These are phyloP conservation scores for Calyptommatus sinebrachiatus DNA, from an alignment of 2,113 vertebrate species.

Conservation along the genomic window DNA sequence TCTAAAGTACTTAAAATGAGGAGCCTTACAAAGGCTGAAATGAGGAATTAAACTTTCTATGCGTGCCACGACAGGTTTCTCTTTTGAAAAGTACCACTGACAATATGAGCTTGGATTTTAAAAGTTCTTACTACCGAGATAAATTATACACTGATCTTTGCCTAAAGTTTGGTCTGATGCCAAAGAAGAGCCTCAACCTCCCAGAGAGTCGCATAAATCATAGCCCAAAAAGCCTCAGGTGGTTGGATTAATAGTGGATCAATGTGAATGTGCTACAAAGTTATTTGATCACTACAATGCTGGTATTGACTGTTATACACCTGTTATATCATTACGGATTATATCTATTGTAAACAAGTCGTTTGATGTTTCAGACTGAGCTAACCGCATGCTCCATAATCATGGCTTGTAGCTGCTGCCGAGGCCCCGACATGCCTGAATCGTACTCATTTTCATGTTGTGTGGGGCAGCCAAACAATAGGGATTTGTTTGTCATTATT, in stretches of 20 bases:
- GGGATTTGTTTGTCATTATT: slow-evolving; percentile 58
- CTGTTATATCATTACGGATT: slow-evolving; percentile 68
- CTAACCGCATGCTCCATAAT: slow-evolving; percentile 65
- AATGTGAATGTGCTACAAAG: slow-evolving; percentile 55
- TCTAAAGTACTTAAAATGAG: slow-evolving; percentile 45
- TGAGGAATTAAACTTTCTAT: slow-evolving; percentile 44
- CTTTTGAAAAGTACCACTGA: slow-evolving; percentile 51
- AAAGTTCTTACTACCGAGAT: slow-evolving; percentile 58
- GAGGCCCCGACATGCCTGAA: slow-evolving; percentile 65
- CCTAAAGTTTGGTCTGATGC: slow-evolving; percentile 60
- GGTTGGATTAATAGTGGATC: slow-evolving; percentile 55
- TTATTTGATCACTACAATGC: slow-evolving; percentile 61
- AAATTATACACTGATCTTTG: slow-evolving; percentile 54
- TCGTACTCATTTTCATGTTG: slow-evolving; percentile 64
- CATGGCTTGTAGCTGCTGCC: slow-evolving; percentile 59
- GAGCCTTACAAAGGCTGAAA: slow-evolving; percentile 25
- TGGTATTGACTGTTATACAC: slow-evolving; percentile 72
- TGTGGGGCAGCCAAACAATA: slow-evolving; percentile 64
- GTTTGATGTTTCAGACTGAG: slow-evolving; percentile 69
- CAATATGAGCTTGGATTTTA: slow-evolving; percentile 40
- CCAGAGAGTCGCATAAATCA: slow-evolving; percentile 64
- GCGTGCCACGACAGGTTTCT: slow-evolving; percentile 56
- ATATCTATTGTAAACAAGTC: slow-evolving; percentile 64
- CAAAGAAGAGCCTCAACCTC: slow-evolving; percentile 57
- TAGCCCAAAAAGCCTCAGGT: slow-evolving; percentile 42